Percentiles rank a stretch among this genome's conserved stretches.
Evolutionary conservation across 2,797 vertebrate genomes (phyloP).

Genomic region (Rallus crepitans): DNA sequence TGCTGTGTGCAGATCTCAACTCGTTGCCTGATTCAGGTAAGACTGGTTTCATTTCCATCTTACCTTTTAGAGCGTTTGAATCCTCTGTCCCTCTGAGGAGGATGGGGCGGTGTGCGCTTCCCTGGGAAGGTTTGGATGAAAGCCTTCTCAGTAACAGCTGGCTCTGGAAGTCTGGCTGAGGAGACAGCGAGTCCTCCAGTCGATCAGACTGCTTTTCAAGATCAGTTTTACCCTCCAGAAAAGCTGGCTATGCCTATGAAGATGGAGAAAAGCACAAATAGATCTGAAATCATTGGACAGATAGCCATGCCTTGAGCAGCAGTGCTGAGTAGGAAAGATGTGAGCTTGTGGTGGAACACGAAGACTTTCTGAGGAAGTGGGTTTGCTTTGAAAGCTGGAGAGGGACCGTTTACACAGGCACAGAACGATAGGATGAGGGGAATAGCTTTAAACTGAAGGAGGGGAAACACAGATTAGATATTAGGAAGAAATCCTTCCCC

Average conservation of each 20-base stretch:
- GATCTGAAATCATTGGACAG: not conserved
- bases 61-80: not conserved
- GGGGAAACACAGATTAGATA: too few species aligned
- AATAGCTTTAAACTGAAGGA: too few species aligned
- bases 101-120: rapidly evolving
- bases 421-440: too few species aligned
- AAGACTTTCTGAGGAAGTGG: not conserved
- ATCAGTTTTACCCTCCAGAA: not conserved
- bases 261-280: not conserved
- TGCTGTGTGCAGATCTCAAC: conserved; percentile 98
- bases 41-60: not conserved
- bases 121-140: not conserved
- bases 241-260: not conserved
- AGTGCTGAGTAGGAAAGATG: rapidly evolving
- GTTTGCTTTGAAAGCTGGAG: not conserved
- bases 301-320: not conserved
- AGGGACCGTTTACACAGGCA: too few species aligned
- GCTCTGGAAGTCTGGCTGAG: not conserved
- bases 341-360: rapidly evolving
- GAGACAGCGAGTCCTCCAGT: rapidly evolving
- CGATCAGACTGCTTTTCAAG: rapidly evolving
- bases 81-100: not conserved
- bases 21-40: conserved; percentile 98
- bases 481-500: too few species aligned
- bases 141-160: not conserved